Base-by-base conservation (phyloP, 1,140 invertebrate genomes). In the Formica selysi region DNA sequence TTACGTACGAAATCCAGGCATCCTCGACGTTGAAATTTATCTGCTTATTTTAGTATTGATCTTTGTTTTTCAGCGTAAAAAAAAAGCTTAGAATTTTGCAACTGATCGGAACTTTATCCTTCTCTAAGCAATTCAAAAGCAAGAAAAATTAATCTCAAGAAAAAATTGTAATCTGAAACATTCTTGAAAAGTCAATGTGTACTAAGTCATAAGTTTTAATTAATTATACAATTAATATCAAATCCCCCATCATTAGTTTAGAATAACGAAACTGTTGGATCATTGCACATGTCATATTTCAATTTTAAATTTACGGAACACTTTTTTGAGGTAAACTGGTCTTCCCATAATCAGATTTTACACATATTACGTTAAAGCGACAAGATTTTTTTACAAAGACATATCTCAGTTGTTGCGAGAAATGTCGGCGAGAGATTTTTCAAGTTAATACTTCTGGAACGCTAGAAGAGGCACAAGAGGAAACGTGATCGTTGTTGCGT, bases 31-130 rank as follows among this genome's bases (percentile, higher is more conserved):
- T 73, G 51, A 81, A 59, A 73, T 81, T 59, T 81, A 73, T 73
- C 44, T 80, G 65, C 36, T 70, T 70, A 59, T 80, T 78, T 41
- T 22, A 61, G 26, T 73, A 81, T 81, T 59, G 79, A 81, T 73
- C 54, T 81, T 59, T 59, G 38, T 26, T n/a, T 38, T 61, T 81
- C 44, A 19, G 32, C 48, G 19, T 13, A 16, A 1, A 32, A 29
- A 71, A 29, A 71, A 71, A 32, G 36, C 26, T 41, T 22, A 36
- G 2, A 13, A 71, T 38, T 3, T 44, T 11, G 0, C 41, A 2
- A 13, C 0, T 8, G 10, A 26, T 6, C 22, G 48, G n/a, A 70
- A 41, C 10, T 48, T 41, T 7, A 3, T 38, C 1, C 13, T 57
- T 57, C 44, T 13, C 26, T 22, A 3, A 38, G 11, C 22, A 29